These are phyloP conservation scores for Cephonodes hylas DNA, from an alignment of 2,888 invertebrate species.

Conservation along the genomic window DNA sequence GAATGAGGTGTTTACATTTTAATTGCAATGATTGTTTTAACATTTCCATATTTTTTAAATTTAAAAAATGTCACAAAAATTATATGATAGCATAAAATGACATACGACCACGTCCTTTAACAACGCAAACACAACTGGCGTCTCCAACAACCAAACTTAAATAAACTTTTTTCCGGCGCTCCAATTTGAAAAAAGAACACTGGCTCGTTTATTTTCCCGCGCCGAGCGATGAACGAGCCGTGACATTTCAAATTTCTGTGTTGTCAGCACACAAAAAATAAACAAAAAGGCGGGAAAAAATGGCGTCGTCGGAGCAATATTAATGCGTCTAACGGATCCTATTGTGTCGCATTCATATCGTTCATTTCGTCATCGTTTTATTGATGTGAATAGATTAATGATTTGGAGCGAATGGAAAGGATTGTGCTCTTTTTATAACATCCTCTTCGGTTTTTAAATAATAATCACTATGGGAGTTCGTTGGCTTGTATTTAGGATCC, in stretches of 20 bases:
- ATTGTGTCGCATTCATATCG: conserved; percentile 61
- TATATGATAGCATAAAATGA: not conserved
- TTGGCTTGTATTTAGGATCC: not conserved
- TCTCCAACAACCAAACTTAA: conserved; percentile 56
- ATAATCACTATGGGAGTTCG: not conserved
- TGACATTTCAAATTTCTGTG: conserved; percentile 74
- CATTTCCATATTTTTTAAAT: too few relatives aligned
- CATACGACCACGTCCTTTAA: conserved; percentile 50
- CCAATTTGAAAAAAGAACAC: conserved; percentile 51
- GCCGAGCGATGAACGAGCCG: conserved; percentile 74
- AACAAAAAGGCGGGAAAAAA: conserved; percentile 46
- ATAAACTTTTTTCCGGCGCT: conserved; percentile 65
- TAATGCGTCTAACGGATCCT: conserved; percentile 74
- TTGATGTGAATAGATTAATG: conserved; percentile 53
- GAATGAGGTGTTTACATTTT: too few relatives aligned
- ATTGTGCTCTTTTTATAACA: conserved; percentile 31
- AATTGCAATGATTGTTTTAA: too few relatives aligned
- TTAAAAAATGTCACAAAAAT: not conserved
- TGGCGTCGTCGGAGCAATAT: conserved; percentile 69
- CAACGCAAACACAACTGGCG: conserved; percentile 65
- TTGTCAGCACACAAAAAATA: conserved; percentile 60
- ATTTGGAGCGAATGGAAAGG: conserved; percentile 49
- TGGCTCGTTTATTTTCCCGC: conserved; percentile 70
- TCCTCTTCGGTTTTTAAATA: conserved; percentile 13
- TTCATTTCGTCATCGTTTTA: conserved; percentile 48